These are phyloP conservation scores for Meiosimyza decipiens DNA, from an alignment of 2,888 invertebrate species.

Conservation along the genomic window DNA sequence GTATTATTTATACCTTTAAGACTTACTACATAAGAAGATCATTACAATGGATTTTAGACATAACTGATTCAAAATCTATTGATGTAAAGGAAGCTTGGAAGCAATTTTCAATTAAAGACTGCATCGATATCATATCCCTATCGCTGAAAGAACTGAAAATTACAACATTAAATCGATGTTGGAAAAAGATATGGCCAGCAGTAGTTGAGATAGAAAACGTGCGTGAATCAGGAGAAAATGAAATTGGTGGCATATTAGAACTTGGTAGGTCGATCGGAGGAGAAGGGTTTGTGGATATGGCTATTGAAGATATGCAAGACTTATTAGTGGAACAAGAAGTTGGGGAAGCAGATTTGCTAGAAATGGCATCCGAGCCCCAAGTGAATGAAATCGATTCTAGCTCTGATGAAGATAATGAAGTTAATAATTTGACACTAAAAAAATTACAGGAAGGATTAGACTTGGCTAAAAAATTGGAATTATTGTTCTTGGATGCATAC, in stretches of 20 bases:
- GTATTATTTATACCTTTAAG: slow-evolving; percentile 14
- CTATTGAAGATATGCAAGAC: slow-evolving; percentile 28
- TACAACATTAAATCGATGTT: slow-evolving; percentile 28
- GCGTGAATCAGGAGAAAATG: slow-evolving; percentile 33
- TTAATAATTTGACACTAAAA: neutral
- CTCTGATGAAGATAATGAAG: neutral
- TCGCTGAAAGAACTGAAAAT: slow-evolving; percentile 26
- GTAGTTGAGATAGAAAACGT: slow-evolving; percentile 32
- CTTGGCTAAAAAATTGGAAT: too few species aligned
- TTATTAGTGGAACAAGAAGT: slow-evolving; percentile 22
- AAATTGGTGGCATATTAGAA: slow-evolving; percentile 22
- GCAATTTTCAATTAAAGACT: slow-evolving; percentile 28
- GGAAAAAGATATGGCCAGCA: slow-evolving; percentile 29
- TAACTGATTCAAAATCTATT: slow-evolving; percentile 30
- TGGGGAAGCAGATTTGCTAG: slow-evolving; percentile 17
- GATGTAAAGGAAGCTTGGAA: slow-evolving; percentile 20
- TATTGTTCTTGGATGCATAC: too few species aligned
- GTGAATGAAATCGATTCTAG: slow-evolving; percentile 16
- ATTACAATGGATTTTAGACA: slow-evolving; percentile 15
- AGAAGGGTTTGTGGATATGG: slow-evolving; percentile 34
- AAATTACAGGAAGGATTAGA: too few species aligned
- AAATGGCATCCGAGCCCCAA: slow-evolving; percentile 12
- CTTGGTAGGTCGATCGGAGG: slow-evolving; percentile 38
- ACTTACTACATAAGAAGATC: neutral
- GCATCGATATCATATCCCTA: slow-evolving; percentile 16